Evolutionary conservation across 1,140 invertebrate species (phyloP), one percentile per base, ranked within the genome.

Genomic region (Drosophila trapezifrons): DNA sequence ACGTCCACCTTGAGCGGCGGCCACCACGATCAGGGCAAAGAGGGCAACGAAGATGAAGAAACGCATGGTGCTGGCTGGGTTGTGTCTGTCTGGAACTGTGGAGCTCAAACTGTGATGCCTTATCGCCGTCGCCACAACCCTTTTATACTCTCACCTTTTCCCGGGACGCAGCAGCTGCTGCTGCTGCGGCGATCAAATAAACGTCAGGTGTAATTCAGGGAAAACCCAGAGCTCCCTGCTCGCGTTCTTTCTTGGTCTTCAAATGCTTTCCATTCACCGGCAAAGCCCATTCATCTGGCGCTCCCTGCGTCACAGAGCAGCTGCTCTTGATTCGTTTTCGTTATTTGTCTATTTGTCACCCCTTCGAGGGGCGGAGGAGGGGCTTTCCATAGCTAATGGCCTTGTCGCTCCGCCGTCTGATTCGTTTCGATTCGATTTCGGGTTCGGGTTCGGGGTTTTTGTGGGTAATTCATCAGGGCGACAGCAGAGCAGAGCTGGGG

Each of bases 331-430:
- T 71, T 71, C 32, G 66, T 27, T 71, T 71, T 56, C 52, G 22
- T 58, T 70, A 57, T 29, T 71, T 71, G 66, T 71, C 66, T 71
- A 58, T 72, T 72, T 72, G 67, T 70, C 65, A 47, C 42, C 64
- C 54, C 12, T 4, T 5, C 2, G 25, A 13, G 17, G 35, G 15
- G 29, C 15, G 35, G 49, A 6, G 2, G 20, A 7, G 12, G 43
- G 12, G 67, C 27, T 55, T 42, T 60, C 59, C 18, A 29, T 58
- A 12, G 66, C 65, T 71, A 71, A 71, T 71, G 67, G 67, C 40
- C 18, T 66, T 67, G 62, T 65, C 46, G 22, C 43, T 32, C n/a
- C 32, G 25, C 12, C 65, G n/a, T 35, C 37, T 51, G 63, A 67
- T 42, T 67, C 65, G 29, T 52, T 69, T 66, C 60, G 27, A 35